Evolutionary conservation across 64 coral and sea anemone species (phyloP), one percentile per base, ranked within the genome.

Genomic region (Astreopora myriophthalma): DNA sequence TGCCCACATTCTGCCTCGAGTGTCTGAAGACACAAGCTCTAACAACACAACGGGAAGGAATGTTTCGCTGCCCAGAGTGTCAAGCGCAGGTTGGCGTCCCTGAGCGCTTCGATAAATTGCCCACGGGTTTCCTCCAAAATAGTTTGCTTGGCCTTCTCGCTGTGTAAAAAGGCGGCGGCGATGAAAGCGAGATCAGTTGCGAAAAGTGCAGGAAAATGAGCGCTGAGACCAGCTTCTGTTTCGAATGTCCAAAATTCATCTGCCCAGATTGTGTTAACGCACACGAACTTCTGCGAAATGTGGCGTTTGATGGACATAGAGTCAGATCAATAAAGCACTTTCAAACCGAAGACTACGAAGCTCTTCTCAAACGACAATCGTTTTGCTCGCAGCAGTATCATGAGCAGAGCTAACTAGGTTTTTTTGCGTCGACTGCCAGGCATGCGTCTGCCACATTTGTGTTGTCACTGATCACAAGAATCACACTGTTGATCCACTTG

Each of bases 71-170:
- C 30, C 67, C 84, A 22, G 66, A 48, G 42, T 87, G 84, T 44
- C 84, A 87, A 30, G 84, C 38, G 17, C 5, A 22, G 51, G 48
- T 72, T 51, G 38, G 1, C 0, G 37, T 87, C 1, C 84, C 84
- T 29, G 65, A 87, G 5, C 3, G 26, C 39, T 87, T 87, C n/a
- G 84, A 87, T 39, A 48, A 72, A 7, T 48, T 72, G 27, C 84
- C 64, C 20, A 87, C 64, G 14, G 71, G 84, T 48, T 87, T 87
- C 17, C 84, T 71, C 2, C 84, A 87, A 5, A 87, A 87, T 71
- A 87, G 84, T 71, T 71, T 71, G 46, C 64, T 71, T 72, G 67
- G 8, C 30, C 40, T 87, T 48, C 65, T 87, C 11, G 26, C 39
- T 12, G 71, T 72, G 11, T 28, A 25, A 33, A 48, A 87, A 29